These are phyloP conservation scores for Phocoena phocoena DNA, from an alignment of 2,113 vertebrate genomes.

Conservation along the genomic window DNA sequence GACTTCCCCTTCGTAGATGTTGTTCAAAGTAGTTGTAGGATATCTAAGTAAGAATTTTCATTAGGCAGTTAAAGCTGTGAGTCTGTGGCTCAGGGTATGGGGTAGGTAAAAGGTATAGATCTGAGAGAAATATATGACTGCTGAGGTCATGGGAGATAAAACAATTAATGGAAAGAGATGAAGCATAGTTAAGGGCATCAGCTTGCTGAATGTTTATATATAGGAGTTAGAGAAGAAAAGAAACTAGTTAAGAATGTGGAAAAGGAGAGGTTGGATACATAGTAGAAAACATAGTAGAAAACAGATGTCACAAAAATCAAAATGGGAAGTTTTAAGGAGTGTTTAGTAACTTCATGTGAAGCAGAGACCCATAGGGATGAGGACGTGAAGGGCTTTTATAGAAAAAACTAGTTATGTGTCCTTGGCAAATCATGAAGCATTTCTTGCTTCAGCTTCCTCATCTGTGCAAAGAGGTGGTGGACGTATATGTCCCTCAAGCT, in stretches of 20 bases:
- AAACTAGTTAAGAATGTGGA: neutral
- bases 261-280: neutral
- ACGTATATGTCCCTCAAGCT: neutral
- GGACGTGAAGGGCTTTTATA: neutral
- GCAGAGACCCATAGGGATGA: neutral
- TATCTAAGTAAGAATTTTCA: neutral
- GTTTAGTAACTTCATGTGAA: neutral
- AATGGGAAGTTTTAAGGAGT: neutral
- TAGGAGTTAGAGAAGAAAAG: neutral
- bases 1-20: neutral
- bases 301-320: neutral
- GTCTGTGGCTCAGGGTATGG: neutral
- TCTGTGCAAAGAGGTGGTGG: neutral
- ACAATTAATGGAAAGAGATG: neutral
- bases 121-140: neutral
- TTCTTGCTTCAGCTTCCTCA: neutral
- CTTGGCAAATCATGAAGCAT: neutral
- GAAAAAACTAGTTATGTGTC: neutral
- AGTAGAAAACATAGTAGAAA: neutral
- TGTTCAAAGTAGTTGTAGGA: neutral
- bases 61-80: neutral
- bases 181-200: neutral
- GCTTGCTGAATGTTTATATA: neutral
- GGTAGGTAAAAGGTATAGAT: neutral
- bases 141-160: neutral